Conservation (phyloP, 2,113 vertebrate species). For the Corythaixoides concolor region DNA sequence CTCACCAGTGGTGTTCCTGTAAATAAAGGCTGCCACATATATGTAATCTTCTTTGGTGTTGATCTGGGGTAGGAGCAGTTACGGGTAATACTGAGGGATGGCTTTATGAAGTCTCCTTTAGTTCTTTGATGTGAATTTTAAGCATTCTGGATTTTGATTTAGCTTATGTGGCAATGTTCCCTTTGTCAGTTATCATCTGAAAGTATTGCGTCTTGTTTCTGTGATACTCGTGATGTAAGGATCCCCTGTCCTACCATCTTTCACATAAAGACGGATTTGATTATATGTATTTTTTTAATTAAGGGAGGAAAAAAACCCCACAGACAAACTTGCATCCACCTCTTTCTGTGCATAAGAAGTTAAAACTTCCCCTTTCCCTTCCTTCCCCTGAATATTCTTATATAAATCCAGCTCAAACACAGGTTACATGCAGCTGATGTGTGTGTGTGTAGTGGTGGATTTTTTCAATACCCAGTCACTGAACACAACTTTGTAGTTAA, state of each 20-base stretch:
- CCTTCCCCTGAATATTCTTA: background rate
- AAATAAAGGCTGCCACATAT: background rate
- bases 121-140: background rate
- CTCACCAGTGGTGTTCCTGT: background rate
- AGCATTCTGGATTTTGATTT: background rate
- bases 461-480: background rate
- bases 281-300: background rate
- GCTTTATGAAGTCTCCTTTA: background rate
- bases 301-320: background rate
- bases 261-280: background rate
- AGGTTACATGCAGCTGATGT: background rate
- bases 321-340: background rate
- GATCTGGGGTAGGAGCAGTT: background rate
- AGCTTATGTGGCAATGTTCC: background rate
- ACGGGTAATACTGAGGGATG: background rate
- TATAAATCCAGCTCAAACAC: background rate
- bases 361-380: background rate
- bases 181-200: background rate
- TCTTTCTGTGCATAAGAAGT: background rate
- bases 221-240: background rate
- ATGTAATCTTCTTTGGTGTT: background rate
- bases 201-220: background rate
- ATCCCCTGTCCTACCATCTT: background rate
- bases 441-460: background rate
- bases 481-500: background rate